Percentiles rank a stretch among this genome's conserved stretches.
Conservation (phyloP, 2,797 vertebrate species). For the Thunnus albacares region DNA sequence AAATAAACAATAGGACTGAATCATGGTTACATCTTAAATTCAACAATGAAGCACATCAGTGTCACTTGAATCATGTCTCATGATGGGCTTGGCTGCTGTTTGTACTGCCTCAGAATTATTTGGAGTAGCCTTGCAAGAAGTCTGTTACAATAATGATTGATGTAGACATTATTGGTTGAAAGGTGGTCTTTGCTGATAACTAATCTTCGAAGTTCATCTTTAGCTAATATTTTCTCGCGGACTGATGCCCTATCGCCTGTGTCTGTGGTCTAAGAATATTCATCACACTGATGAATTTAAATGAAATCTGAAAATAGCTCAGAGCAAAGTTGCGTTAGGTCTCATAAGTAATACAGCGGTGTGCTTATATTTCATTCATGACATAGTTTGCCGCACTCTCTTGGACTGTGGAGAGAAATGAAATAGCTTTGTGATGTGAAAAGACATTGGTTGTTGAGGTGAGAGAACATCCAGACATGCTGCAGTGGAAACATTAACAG, state of each 20-base stretch:
- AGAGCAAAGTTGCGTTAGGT: conserved; percentile 76
- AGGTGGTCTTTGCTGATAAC: conserved; percentile 75
- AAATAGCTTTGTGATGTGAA: conserved; percentile 75
- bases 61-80: conserved; percentile 66
- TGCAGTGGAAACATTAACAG: conserved; percentile 49
- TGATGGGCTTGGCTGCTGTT: conserved; percentile 31
- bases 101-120: conserved; percentile 22
- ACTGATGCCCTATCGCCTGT: conserved; percentile 48
- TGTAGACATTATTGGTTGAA: conserved; percentile 65
- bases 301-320: conserved; percentile 82
- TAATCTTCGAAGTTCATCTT: conserved; percentile 77
- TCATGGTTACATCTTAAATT: conserved; percentile 46
- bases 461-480: conserved; percentile 60
- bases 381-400: conserved; percentile 69
- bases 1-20: conserved; percentile 55
- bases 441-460: conserved; percentile 70
- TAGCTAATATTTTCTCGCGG: conserved; percentile 62
- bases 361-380: conserved; percentile 84
- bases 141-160: conserved; percentile 59
- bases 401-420: conserved; percentile 52
- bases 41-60: conserved; percentile 59
- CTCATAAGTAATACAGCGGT: conserved; percentile 83
- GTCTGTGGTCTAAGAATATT: conserved; percentile 63
- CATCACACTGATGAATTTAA: conserved; percentile 77
- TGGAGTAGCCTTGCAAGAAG: conserved; percentile 20